These are phyloP conservation scores for Rafetus swinhoei DNA, from an alignment of 2,113 vertebrate species.

Conservation along the genomic window DNA sequence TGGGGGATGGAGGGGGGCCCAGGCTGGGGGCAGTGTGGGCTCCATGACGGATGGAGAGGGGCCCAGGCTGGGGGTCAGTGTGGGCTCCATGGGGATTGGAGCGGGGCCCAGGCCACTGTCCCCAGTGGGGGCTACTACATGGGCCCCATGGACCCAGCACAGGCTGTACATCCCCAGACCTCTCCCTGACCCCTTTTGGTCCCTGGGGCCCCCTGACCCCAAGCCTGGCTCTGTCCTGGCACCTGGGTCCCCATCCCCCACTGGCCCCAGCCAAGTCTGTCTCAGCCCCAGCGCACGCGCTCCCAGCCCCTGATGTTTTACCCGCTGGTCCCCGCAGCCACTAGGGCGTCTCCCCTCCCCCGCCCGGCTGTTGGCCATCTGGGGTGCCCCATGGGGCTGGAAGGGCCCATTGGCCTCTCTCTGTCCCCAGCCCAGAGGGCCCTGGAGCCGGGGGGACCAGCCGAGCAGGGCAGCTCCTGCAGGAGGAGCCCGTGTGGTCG, in stretches of 20 bases:
- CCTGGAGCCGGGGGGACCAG: background rate
- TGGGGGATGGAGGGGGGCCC: too few species aligned
- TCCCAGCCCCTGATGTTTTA: background rate
- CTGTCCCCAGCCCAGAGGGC: background rate
- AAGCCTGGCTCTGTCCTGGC: background rate
- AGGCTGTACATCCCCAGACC: background rate
- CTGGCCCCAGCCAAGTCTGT: background rate
- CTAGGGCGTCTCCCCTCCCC: background rate
- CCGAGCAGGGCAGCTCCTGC: too few species aligned
- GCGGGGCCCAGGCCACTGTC: too few species aligned
- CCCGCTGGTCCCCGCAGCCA: too few species aligned
- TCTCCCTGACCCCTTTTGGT: background rate
- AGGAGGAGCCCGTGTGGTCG: too few species aligned
- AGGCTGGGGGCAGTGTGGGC: too few species aligned
- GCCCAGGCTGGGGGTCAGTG: too few species aligned
- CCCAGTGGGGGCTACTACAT: background rate
- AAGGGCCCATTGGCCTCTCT: background rate
- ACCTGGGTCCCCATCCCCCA: fast-evolving
- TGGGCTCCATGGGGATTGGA: too few species aligned
- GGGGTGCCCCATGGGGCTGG: background rate
- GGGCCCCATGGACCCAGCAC: too few species aligned
- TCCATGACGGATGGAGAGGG: too few species aligned
- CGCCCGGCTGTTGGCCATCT: background rate
- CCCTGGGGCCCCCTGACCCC: background rate
- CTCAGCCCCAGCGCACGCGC: background rate